These are phyloP conservation scores for Parazoanthus darwini DNA, from an alignment of 92 coral and sea anemone genomes.

Conservation along the genomic window DNA sequence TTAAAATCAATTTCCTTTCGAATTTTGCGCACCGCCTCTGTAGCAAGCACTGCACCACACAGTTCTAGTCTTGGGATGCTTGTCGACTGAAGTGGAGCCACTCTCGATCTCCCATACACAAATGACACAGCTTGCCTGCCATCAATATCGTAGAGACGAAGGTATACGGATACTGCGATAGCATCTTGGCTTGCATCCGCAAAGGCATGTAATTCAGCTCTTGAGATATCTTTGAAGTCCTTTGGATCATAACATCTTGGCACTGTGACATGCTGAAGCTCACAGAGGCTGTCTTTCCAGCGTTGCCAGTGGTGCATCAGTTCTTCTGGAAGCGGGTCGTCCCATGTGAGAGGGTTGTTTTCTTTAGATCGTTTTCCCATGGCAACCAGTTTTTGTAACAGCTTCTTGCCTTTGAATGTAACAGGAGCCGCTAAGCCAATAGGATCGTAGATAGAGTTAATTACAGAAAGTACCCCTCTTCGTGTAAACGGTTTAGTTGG, in stretches of 20 bases:
- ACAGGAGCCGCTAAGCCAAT: constrained; percentile 48
- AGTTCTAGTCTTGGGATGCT: constrained; percentile 50
- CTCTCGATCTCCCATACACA: constrained; percentile 54
- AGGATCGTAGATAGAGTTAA: constrained; percentile 53
- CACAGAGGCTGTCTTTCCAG: constrained; percentile 41
- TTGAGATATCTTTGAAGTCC: constrained; percentile 13
- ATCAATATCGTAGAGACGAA: constrained; percentile 42
- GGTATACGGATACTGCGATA: constrained; percentile 42
- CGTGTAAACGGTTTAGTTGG: constrained; percentile 49
- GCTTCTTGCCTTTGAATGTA: constrained; percentile 31
- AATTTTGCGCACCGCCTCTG: constrained; percentile 48
- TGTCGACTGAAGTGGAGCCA: constrained; percentile 39
- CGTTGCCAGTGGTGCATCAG: constrained; percentile 33
- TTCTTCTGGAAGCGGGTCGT: constrained; percentile 43
- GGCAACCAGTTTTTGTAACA: constrained; percentile 43
- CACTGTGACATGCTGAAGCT: constrained; percentile 18
- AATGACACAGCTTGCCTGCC: constrained; percentile 41
- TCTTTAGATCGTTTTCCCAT: constrained; percentile 11
- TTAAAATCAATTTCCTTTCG: constrained; percentile 46
- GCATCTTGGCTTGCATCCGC: constrained; percentile 54
- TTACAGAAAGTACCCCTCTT: constrained; percentile 50
- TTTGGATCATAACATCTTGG: constrained; percentile 34
- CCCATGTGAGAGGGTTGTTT: constrained; percentile 36
- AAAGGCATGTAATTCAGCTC: constrained; percentile 43
- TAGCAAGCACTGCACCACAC: constrained; percentile 50